Conservation (phyloP, 2,888 invertebrate genomes). For the Pharmacophagus antenor region DNA sequence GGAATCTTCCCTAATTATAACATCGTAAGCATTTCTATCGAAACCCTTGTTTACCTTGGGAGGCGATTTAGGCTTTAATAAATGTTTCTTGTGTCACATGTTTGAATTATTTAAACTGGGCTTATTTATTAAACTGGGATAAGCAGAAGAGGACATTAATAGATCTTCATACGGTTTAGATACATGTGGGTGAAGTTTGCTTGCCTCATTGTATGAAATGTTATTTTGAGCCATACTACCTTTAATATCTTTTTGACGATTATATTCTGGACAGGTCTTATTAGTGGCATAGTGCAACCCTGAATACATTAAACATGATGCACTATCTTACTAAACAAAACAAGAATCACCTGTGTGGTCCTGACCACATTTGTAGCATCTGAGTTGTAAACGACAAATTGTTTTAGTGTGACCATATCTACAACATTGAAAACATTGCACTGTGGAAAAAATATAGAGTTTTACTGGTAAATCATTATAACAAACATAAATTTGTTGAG, state of each 20-base stretch:
- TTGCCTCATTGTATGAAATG: too few species aligned
- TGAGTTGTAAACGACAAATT: too few species aligned
- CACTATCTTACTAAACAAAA: neutral
- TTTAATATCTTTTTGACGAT: slow-evolving; percentile 11
- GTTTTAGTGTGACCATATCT: too few species aligned
- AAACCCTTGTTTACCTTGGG: too few species aligned
- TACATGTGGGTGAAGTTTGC: too few species aligned
- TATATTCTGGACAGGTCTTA: slow-evolving; percentile 6
- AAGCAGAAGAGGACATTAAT: too few species aligned
- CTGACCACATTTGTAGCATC: neutral
- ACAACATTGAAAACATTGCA: slow-evolving; percentile 6
- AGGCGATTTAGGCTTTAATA: slow-evolving; percentile 3
- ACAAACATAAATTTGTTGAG: slow-evolving; percentile 4
- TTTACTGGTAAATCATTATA: slow-evolving; percentile 10
- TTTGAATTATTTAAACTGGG: slow-evolving; percentile 2
- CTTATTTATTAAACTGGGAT: too few species aligned
- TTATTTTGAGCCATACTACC: slow-evolving; percentile 3
- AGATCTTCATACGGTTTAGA: too few species aligned
- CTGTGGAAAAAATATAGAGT: slow-evolving; percentile 3
- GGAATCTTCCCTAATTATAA: too few species aligned
- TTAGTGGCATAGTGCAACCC: slow-evolving; percentile 4
- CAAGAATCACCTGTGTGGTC: slow-evolving; percentile 2
- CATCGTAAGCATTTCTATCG: too few species aligned
- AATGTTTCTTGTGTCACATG: neutral
- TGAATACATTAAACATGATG: slow-evolving; percentile 8